A percentile compares a stretch with the other conserved stretches of the same genome.
Evolutionary conservation across 2,113 vertebrate species (phyloP).

Genomic region (Apodemus speciosus): DNA sequence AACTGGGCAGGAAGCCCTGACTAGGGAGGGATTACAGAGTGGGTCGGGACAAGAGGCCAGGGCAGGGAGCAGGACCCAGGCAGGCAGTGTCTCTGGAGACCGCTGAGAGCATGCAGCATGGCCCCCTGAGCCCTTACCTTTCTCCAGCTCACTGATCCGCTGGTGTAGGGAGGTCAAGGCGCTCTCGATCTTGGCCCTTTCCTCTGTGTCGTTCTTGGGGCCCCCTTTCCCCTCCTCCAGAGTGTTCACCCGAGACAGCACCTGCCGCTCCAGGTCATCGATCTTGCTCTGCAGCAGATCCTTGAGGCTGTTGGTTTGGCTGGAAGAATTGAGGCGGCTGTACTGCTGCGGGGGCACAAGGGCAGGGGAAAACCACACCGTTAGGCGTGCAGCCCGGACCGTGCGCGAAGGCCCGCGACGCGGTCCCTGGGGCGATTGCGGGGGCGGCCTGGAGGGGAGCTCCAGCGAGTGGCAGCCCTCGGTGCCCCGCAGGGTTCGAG

Average conservation of each 20-base stretch:
- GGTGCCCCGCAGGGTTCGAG: background rate
- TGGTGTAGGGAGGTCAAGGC: slow-evolving; percentile 96
- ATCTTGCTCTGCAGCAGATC: slow-evolving; percentile 97
- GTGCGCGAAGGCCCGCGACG: background rate
- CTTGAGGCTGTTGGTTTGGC: slow-evolving; percentile 93
- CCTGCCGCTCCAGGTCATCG: slow-evolving; percentile 97
- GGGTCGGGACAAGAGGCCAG: background rate
- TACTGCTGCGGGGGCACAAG: slow-evolving; percentile 83
- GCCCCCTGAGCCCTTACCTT: slow-evolving; percentile 86
- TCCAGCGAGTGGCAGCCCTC: background rate
- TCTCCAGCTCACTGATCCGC: slow-evolving; percentile 96
- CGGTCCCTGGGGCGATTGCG: slow-evolving; percentile 60
- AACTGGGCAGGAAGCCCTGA: background rate
- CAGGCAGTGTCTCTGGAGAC: background rate
- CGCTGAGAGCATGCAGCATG: background rate
- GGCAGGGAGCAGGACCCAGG: background rate
- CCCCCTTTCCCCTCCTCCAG: slow-evolving; percentile 92
- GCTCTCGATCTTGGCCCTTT: slow-evolving; percentile 94
- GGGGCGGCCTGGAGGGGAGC: slow-evolving; percentile 57
- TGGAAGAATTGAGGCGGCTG: slow-evolving; percentile 93
- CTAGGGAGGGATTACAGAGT: background rate
- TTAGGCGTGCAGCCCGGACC: slow-evolving; percentile 15
- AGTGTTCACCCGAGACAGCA: slow-evolving; percentile 95
- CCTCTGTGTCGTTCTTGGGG: slow-evolving; percentile 92
- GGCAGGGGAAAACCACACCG: slow-evolving; percentile 36